Base-by-base conservation (phyloP, 2,888 invertebrate genomes). In the Aromia moschata region DNA sequence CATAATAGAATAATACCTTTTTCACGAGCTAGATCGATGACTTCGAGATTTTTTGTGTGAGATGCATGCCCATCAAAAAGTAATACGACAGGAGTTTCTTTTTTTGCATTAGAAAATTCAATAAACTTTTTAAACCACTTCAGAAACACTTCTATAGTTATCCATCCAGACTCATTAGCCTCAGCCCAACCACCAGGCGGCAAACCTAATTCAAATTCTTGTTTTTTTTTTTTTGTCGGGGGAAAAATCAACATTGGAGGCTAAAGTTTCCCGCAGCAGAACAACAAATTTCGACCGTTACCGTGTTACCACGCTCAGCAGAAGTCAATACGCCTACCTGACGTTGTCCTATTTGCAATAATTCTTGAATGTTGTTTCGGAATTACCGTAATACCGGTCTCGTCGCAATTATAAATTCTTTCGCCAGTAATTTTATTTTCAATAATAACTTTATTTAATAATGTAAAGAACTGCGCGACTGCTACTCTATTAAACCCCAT, bases 401-500 rank as follows among this genome's bases (percentile, higher is more conserved):
- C 38, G 38, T 55, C 38, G 36, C 55, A 55, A 36, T 55, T 55
- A 44, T 43, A 55, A 33, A 44, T 45, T 25, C 25, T 45, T 16
- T 45, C 55, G 11, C 37, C 45, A 7, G 46, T 46, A 2, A 55
- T 17, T 44, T 55, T 4, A 37, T 55, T 30, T 3, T n/a, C 18
- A 20, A 45, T 15, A 10, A 55, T 41, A 30, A 30, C 20, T 1
- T 54, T 30, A 16, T 5, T 20, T 20, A 54, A 18, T 11, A 54
- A 43, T 16, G 1, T 45, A 44, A 67, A 74, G 58, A 74, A 73
- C 7, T 12, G 30, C 12, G 61, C 36, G 2, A 74, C 70, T 55
- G 70, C 73, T n/a, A 46, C 53, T 51, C 49, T 41, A 51, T 75
- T 76, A 55, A 76, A 76, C 38, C 65, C 65, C 4, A 69, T 66